Conservation (phyloP, 2,888 invertebrate species). For the Spatulosminthurus flaviceps region DNA sequence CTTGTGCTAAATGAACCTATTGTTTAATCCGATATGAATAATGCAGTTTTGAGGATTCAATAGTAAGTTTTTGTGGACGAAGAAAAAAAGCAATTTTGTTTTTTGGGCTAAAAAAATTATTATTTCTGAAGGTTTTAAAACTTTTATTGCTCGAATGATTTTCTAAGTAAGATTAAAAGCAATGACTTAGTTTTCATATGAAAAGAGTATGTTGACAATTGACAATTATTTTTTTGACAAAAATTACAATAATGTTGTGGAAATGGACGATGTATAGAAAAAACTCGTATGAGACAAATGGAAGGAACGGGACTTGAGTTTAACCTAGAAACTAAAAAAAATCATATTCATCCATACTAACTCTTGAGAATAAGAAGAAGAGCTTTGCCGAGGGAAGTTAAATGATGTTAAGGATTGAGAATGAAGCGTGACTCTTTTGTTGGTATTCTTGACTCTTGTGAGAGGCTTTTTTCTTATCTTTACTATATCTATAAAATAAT, state of each 20-base stretch:
- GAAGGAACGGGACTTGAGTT: conserved; percentile 21
- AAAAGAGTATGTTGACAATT: too few species aligned
- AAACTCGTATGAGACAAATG: conserved; percentile 4
- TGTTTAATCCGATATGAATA: too few species aligned
- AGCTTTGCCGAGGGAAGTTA: not conserved
- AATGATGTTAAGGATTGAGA: conserved; percentile 8
- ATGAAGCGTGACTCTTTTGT: conserved; percentile 35
- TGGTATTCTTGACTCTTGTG: conserved; percentile 7
- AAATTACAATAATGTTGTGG: not conserved
- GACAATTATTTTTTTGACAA: not conserved
- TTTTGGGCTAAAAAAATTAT: too few species aligned
- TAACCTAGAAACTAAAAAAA: conserved; percentile 37
- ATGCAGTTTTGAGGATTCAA: too few species aligned
- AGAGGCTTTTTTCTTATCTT: not conserved
- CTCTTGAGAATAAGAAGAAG: not conserved
- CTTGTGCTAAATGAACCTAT: too few species aligned
- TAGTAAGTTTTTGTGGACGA: too few species aligned
- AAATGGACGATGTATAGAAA: not conserved
- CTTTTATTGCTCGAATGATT: too few species aligned
- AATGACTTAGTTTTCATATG: too few species aligned
- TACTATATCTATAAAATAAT: not conserved
- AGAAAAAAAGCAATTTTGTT: not conserved
- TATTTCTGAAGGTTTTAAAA: too few species aligned
- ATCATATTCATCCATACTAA: conserved; percentile 25
- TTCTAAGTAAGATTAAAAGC: too few species aligned